Base-by-base conservation (phyloP, 2,888 invertebrate species). In the Monoplex corrugatus region DNA sequence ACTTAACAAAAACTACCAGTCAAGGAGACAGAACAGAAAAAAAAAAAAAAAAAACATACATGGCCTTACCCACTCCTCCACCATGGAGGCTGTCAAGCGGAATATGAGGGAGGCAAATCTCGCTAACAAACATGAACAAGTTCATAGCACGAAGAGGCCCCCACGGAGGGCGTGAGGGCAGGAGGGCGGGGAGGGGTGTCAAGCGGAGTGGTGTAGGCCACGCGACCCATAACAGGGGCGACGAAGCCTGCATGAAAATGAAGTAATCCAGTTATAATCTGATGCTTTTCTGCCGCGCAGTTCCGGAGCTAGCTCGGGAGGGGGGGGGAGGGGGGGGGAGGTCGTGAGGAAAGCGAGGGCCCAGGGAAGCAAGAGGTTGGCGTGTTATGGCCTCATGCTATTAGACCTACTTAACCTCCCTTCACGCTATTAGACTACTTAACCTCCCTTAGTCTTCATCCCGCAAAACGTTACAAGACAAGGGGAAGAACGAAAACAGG, bases 341-440 rank as follows among this genome's bases (percentile, higher is more conserved):
- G n/a, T 28, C 16, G 10, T 16, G 28, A 28, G 3, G 44, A 35
- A 5, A 3, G 32, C 8, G 35, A 10, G 75, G 35, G 75, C 38
- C 75, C 75, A 19, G 75, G 16, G 35, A 75, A 19, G 35, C 35
- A 23, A 40, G 32, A 28, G n/a, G 50, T 38, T 40, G 50, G 32
- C 80, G 38, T 80, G 82, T 88, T 90, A 68, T 87, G 85, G 87
- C 82, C 89, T 89, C 89, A 89, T 87, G 68, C 89, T 89, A 91
- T 91, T 91, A 89, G 84, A 80, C 89, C 57, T 88, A 89, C 89
- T 91, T 91, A 91, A 91, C 90, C 90, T 87, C 68, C 86, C n/a
- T 87, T 78, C 35, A 75, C 82, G 32, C 82, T 40, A 8, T 50
- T 35, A 0, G 44, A 8, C 68, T 28, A 6, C 75, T 35, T n/a